phyloP scores from a whole-genome alignment of 2,113 vertebrate genomes.

The Pseudois nayaur region DNA sequence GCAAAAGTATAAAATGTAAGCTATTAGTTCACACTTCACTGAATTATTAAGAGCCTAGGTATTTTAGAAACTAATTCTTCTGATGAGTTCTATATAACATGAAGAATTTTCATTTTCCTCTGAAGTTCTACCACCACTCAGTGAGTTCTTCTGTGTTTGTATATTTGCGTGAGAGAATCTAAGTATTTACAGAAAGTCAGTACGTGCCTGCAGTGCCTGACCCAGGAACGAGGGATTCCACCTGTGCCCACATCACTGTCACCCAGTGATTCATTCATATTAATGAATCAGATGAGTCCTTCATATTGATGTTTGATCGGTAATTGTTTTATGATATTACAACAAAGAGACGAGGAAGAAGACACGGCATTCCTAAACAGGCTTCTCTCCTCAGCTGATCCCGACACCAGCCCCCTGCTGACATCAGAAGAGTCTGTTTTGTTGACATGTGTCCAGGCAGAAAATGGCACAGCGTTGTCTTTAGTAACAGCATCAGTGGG shows the following conservation, averaged over 20 bases:
- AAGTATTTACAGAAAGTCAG: no score
- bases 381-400: not conserved
- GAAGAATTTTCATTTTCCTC: not conserved
- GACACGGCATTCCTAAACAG: not conserved
- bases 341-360: not conserved
- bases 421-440: not conserved
- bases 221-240: no score
- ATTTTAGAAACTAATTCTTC: not conserved
- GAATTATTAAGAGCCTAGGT: not conserved
- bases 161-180: not conserved
- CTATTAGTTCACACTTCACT: not conserved
- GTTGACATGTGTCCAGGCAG: accelerated
- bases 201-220: no score
- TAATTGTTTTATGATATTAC: not conserved
- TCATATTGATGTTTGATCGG: accelerated
- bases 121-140: not conserved
- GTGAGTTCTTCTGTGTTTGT: not conserved
- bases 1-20: not conserved
- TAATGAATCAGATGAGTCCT: not conserved
- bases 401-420: not conserved
- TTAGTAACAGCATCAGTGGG: not conserved
- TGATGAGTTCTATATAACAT: not conserved
- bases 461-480: not conserved
- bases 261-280: not conserved
- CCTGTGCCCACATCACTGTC: not conserved